Percentiles rank a stretch among this genome's conserved stretches.
Evolutionary conservation across 1,140 invertebrate species (phyloP).

Genomic region (Zeugodacus cucurbitae): DNA sequence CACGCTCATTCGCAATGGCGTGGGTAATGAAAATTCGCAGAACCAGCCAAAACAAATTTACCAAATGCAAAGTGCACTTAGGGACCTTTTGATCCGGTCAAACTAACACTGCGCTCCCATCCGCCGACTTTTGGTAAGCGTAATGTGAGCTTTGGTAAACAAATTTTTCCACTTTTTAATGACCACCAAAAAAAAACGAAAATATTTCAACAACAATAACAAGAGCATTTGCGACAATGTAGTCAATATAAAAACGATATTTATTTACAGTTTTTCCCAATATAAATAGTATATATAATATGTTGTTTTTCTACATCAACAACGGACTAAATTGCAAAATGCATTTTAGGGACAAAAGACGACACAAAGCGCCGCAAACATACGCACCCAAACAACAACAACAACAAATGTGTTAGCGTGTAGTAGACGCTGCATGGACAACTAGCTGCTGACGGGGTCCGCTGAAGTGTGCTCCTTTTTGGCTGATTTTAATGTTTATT

Average conservation of each 20-base stretch:
- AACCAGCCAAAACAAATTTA: neutral
- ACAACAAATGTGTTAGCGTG: neutral
- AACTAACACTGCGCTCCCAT: neutral
- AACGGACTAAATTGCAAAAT: slow-evolving; percentile 18
- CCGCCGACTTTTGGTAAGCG: neutral
- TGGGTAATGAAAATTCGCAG: neutral
- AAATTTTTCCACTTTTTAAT: slow-evolving; percentile 23
- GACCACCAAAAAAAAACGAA: neutral
- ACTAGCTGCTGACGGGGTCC: neutral
- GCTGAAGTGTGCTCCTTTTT: slow-evolving; percentile 25
- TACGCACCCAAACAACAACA: neutral
- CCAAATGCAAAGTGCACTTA: neutral
- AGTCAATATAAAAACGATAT: neutral
- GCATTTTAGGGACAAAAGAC: slow-evolving; percentile 27
- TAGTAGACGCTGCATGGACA: neutral
- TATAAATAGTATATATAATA: no score
- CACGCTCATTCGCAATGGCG: neutral
- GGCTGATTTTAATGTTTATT: slow-evolving; percentile 37
- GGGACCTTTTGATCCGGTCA: neutral
- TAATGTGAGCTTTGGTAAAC: slow-evolving; percentile 19
- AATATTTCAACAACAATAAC: neutral
- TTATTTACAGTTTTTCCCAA: no score
- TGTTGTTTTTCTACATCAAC: neutral
- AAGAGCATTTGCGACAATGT: neutral
- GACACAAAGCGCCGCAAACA: neutral